These are phyloP conservation scores for Jaculus jaculus DNA, from an alignment of 2,113 vertebrate genomes.

Conservation along the genomic window DNA sequence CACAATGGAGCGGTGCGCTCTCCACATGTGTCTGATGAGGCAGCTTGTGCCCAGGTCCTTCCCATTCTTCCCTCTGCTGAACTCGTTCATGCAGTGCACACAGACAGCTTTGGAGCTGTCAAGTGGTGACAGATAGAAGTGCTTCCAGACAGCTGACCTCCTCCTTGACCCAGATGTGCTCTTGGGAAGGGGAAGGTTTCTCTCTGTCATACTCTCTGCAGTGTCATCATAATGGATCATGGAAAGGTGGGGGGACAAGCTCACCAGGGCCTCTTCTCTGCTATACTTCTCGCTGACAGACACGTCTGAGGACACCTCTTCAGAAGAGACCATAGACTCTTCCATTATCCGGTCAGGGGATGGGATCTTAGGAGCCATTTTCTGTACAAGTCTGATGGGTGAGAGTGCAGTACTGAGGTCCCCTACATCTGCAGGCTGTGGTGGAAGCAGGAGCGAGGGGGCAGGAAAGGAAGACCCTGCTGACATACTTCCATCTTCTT, in stretches of 20 bases:
- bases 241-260: conserved; percentile 85
- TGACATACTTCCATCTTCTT: conserved; percentile 86
- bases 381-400: conserved; percentile 89
- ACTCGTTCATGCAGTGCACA: conserved; percentile 98
- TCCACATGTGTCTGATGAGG: conserved; percentile 98
- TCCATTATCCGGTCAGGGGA: conserved; percentile 87
- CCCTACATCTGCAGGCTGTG: conserved; percentile 78
- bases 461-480: conserved; percentile 80
- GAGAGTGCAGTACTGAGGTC: conserved; percentile 85
- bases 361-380: conserved; percentile 88
- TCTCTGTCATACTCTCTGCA: conserved; percentile 86
- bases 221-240: conserved; percentile 87
- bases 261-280: conserved; percentile 83
- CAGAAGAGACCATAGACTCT: conserved; percentile 86
- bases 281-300: conserved; percentile 85
- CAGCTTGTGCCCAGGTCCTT: conserved; percentile 98
- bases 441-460: conserved; percentile 82
- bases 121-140: conserved; percentile 95
- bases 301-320: conserved; percentile 89
- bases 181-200: conserved; percentile 88
- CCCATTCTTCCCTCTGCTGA: conserved; percentile 97
- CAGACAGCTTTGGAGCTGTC: conserved; percentile 99
- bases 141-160: conserved; percentile 97
- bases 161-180: conserved; percentile 90
- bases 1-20: conserved; percentile 96